phyloP scores from a whole-genome alignment of 23 tunicate genomes.

The Styela clava region DNA sequence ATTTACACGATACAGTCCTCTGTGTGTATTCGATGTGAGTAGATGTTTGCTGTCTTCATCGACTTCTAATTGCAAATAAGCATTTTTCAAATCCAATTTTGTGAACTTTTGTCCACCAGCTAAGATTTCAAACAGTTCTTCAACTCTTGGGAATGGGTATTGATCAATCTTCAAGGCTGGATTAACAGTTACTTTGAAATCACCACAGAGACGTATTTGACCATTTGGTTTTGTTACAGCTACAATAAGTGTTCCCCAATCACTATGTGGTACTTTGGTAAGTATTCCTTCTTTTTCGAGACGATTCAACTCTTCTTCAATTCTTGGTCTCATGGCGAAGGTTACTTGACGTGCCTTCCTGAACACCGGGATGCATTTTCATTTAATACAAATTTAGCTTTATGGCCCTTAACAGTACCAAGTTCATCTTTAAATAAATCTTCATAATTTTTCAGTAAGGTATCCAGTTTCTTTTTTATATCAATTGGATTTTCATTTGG shows the following conservation, averaged over 20 bases:
- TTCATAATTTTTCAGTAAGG: no score
- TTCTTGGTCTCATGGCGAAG: neutral
- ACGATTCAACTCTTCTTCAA: neutral
- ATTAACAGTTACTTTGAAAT: neutral
- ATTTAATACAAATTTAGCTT: neutral
- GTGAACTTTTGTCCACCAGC: no score
- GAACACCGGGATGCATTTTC: neutral
- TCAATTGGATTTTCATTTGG: neutral
- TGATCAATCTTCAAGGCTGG: slow-evolving; percentile 5
- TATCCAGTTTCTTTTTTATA: no score
- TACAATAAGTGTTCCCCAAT: neutral
- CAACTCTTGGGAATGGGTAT: slow-evolving; percentile 19
- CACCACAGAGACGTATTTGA: neutral
- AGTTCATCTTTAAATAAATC: neutral
- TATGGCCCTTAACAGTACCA: neutral
- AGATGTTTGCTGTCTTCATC: no score
- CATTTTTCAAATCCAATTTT: slow-evolving; percentile 35
- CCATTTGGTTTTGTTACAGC: neutral
- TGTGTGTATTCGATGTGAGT: no score
- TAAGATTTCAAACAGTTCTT: slow-evolving; percentile 7
- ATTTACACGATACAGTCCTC: slow-evolving; percentile 15
- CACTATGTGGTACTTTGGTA: neutral
- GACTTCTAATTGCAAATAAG: slow-evolving; percentile 19
- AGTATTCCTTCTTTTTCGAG: neutral
- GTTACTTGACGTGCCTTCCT: slow-evolving; percentile 2